Percentiles rank a stretch among this genome's conserved stretches.
Evolutionary conservation across 2,888 invertebrate species (phyloP).

Genomic region (Cheilosia grossa): DNA sequence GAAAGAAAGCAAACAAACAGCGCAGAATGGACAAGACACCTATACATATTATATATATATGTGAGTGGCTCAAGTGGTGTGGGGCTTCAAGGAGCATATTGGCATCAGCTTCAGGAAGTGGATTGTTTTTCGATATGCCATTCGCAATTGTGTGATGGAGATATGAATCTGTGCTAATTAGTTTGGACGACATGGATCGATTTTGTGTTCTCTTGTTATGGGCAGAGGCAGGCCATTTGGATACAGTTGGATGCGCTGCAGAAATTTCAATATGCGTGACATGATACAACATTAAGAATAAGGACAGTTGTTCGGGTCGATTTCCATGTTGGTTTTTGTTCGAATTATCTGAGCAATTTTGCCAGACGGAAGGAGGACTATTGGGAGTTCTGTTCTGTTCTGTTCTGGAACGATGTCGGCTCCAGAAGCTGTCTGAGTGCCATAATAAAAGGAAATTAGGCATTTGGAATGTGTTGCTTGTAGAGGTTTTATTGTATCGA

Average conservation of each 20-base stretch:
- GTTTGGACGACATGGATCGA: slow-evolving; percentile 60
- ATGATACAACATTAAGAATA: slow-evolving; percentile 66
- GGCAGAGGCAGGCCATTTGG: background rate
- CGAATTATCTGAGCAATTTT: slow-evolving; percentile 2
- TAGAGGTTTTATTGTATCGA: slow-evolving; percentile 30
- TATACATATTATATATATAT: background rate
- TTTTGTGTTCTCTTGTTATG: background rate
- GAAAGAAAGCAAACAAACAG: slow-evolving; percentile 14
- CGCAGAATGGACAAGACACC: slow-evolving; percentile 16
- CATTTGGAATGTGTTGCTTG: slow-evolving; percentile 44
- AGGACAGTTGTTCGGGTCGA: slow-evolving; percentile 51
- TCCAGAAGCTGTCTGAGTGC: slow-evolving; percentile 47
- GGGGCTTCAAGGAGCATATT: background rate
- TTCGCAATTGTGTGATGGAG: slow-evolving; percentile 66
- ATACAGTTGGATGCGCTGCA: slow-evolving; percentile 22
- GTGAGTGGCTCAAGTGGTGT: slow-evolving; percentile 7
- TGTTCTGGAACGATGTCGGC: slow-evolving; percentile 3
- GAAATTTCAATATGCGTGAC: slow-evolving; percentile 64
- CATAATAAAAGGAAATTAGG: slow-evolving; percentile 65
- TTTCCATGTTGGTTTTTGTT: slow-evolving; percentile 34
- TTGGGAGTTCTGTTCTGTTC: slow-evolving; percentile 1
- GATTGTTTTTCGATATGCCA: slow-evolving; percentile 69
- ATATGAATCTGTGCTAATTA: slow-evolving; percentile 74
- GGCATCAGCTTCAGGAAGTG: slow-evolving; percentile 46
- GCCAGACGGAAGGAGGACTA: background rate